Evolutionary conservation across 2,113 vertebrate species (phyloP).

Genomic region (Elephantulus edwardii): DNA sequence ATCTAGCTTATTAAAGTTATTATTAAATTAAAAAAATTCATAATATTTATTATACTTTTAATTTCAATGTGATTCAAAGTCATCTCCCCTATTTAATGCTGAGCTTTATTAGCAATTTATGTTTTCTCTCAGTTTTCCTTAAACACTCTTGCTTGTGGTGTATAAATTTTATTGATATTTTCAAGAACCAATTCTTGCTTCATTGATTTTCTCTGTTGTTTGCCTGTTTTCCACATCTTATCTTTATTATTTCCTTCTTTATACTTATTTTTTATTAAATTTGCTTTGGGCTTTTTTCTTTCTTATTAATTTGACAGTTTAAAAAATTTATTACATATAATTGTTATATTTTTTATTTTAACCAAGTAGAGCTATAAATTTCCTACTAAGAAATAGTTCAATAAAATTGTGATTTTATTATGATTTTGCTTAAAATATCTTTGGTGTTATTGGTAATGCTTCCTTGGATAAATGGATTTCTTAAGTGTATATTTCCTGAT

Average conservation of each 20-base stretch:
- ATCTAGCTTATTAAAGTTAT: neutral
- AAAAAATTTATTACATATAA: neutral
- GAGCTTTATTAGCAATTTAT: neutral
- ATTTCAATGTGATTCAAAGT: neutral
- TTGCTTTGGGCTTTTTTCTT: neutral
- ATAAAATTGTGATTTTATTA: neutral
- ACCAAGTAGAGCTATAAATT: neutral
- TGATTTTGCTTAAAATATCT: neutral
- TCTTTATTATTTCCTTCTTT: neutral
- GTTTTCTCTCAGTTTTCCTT: neutral
- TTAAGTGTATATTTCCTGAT: neutral
- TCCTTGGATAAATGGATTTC: neutral
- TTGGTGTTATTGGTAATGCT: neutral
- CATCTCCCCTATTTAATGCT: neutral
- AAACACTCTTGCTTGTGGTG: neutral
- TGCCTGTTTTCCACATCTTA: neutral
- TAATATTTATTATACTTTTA: neutral
- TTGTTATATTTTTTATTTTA: neutral
- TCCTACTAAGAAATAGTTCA: neutral
- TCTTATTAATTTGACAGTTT: neutral
- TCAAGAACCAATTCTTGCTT: neutral
- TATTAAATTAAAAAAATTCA: neutral
- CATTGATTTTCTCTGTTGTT: neutral
- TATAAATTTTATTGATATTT: neutral
- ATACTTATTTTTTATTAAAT: neutral